Conservation (phyloP, 2,888 invertebrate species). For the Hetaerina titia region DNA sequence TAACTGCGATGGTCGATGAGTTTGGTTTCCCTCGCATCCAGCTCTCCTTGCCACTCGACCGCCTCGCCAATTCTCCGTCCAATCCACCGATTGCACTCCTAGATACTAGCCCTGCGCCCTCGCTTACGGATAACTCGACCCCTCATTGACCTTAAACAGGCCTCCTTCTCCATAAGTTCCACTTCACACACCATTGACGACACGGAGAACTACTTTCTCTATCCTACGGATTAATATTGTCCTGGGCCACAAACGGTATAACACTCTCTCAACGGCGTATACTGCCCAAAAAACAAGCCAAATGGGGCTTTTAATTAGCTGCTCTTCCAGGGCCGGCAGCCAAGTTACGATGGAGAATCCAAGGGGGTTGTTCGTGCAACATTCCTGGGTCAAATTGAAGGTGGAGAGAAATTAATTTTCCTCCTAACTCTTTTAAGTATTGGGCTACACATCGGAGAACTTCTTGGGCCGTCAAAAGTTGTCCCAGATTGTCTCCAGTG, state of each 20-base stretch:
- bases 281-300: not conserved
- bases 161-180: not conserved
- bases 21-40: not conserved
- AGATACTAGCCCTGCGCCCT: not conserved
- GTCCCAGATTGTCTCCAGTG: no score
- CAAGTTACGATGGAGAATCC: not conserved
- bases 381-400: not conserved
- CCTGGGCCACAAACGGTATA: not conserved
- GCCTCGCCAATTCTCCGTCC: not conserved
- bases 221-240: not conserved
- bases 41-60: not conserved
- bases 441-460: no score
- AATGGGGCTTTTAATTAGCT: not conserved
- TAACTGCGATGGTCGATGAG: constrained; percentile 1
- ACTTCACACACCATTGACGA: not conserved
- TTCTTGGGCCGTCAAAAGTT: no score
- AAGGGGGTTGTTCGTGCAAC: not conserved
- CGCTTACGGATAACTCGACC: not conserved
- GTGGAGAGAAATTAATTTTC: no score
- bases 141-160: no score
- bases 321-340: not conserved
- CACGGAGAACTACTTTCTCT: not conserved
- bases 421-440: no score
- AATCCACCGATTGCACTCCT: not conserved
- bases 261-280: not conserved